These are phyloP conservation scores for Gymnogyps californianus DNA, from an alignment of 2,113 vertebrate genomes.

Conservation along the genomic window DNA sequence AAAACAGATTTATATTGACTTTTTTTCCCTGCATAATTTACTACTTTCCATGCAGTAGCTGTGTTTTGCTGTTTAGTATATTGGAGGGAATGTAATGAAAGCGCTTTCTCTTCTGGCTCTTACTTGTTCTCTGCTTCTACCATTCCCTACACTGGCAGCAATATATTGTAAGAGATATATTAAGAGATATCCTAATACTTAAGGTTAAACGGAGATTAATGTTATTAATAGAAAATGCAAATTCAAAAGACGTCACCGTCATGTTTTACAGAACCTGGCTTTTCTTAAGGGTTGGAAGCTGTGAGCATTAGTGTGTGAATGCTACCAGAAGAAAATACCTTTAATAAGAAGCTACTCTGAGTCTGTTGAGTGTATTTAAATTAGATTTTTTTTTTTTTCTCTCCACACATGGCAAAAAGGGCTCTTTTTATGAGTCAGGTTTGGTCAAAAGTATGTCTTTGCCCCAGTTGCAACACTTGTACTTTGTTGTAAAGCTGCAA, in stretches of 20 bases:
- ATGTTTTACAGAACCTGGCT: background rate
- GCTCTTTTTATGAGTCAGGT: background rate
- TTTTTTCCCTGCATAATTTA: background rate
- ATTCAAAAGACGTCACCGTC: background rate
- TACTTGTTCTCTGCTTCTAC: background rate
- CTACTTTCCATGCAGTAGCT: background rate
- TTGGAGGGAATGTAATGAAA: background rate
- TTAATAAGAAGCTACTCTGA: background rate
- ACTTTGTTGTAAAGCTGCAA: background rate
- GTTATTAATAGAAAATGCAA: background rate
- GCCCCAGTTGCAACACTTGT: background rate
- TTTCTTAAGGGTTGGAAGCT: background rate
- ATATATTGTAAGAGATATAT: background rate
- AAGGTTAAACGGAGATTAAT: background rate
- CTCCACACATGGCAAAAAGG: background rate
- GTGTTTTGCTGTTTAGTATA: background rate
- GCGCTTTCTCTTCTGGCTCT: background rate
- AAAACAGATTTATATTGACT: background rate
- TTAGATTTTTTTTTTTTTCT: accelerated
- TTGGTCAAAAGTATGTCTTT: background rate
- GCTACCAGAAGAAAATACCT: background rate
- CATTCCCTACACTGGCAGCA: background rate
- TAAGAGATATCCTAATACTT: background rate
- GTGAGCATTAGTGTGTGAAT: background rate
- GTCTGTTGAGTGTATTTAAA: background rate